Conservation (phyloP, 2,797 vertebrate species). For the Danio kyathit region DNA sequence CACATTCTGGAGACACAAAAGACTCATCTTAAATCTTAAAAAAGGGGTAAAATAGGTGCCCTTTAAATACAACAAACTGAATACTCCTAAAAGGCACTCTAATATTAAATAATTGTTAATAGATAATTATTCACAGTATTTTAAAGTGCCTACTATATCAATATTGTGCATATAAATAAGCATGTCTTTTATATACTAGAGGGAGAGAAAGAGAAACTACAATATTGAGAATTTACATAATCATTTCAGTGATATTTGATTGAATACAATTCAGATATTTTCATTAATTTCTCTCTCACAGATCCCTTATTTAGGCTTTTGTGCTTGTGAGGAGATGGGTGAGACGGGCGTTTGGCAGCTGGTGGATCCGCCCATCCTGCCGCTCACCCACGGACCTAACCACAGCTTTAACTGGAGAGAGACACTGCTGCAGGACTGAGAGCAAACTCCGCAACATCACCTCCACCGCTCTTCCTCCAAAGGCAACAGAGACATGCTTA, state of each 20-base stretch:
- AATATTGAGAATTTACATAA: neutral
- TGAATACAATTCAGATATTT: neutral
- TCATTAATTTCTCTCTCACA: constrained; percentile 64
- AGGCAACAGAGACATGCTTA: constrained; percentile 58
- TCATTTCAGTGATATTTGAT: neutral
- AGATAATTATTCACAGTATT: too few species aligned
- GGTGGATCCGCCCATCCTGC: constrained; percentile 95
- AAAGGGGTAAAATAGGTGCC: too few species aligned
- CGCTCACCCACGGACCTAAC: constrained; percentile 97
- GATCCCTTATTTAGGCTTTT: constrained; percentile 98
- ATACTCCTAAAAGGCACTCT: too few species aligned
- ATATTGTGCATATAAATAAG: too few species aligned
- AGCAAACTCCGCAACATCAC: constrained; percentile 31
- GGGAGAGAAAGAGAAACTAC: too few species aligned
- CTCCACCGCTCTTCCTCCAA: constrained; percentile 38
- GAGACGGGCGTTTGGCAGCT: constrained; percentile 97
- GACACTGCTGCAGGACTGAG: constrained; percentile 90
- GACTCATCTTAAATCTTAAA: too few species aligned
- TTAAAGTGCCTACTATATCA: too few species aligned
- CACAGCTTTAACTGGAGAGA: constrained; percentile 99
- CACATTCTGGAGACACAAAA: too few species aligned
- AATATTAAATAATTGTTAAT: too few species aligned
- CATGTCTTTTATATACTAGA: too few species aligned
- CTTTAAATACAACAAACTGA: too few species aligned
- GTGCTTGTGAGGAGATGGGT: constrained; percentile 94